phyloP scores from a whole-genome alignment of 2,113 vertebrate genomes.

The Halcyon malimbica region DNA sequence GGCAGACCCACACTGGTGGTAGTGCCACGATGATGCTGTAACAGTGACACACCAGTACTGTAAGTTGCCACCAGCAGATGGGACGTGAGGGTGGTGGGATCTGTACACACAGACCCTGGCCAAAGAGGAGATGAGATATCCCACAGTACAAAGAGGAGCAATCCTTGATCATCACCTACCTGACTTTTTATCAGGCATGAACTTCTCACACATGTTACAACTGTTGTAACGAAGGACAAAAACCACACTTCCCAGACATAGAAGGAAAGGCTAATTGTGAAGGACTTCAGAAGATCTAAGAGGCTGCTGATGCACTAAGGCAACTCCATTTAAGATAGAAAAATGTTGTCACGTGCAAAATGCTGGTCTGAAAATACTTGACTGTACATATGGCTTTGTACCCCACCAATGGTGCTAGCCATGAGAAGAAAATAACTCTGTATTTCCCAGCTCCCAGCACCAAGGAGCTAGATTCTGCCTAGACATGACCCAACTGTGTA shows the following conservation, averaged over 20 bases:
- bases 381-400: neutral
- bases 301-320: neutral
- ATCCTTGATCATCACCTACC: neutral
- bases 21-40: rapidly evolving
- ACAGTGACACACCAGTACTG: neutral
- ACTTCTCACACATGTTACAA: neutral
- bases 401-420: neutral
- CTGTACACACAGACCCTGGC: neutral
- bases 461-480: conserved; percentile 6
- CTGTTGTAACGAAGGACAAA: neutral
- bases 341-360: neutral
- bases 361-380: neutral
- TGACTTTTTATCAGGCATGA: neutral
- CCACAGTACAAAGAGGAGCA: neutral
- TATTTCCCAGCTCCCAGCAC: neutral
- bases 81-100: neutral
- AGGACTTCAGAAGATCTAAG: neutral
- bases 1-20: neutral
- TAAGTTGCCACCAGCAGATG: neutral
- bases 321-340: neutral
- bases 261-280: neutral
- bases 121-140: neutral
- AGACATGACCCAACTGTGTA: neutral
- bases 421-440: neutral
- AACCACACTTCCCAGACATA: rapidly evolving